Percentiles rank a stretch among this genome's conserved stretches.
phyloP scores from a whole-genome alignment of 2,113 vertebrate genomes.

The Chloroceryle aenea region DNA sequence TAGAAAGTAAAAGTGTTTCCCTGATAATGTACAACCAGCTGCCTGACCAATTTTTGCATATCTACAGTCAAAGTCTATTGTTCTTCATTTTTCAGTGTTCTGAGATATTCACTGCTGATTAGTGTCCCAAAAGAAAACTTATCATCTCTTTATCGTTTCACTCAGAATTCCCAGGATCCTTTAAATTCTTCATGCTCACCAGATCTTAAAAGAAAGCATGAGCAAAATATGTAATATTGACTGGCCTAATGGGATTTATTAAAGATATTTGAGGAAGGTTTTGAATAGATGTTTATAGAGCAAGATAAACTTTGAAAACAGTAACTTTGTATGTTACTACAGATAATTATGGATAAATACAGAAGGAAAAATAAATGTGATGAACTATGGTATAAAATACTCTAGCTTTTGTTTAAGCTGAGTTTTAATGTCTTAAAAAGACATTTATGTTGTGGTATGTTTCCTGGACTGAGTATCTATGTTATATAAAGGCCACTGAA shows the following conservation, averaged over 20 bases:
- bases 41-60: slow-evolving; percentile 3
- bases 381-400: neutral
- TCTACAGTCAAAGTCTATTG: neutral
- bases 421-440: slow-evolving; percentile 39
- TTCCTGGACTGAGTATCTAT: slow-evolving; percentile 44
- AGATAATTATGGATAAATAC: neutral
- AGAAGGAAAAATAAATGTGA: neutral
- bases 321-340: neutral
- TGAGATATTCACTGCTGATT: neutral
- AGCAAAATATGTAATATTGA: neutral
- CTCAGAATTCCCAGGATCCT: slow-evolving; percentile 3
- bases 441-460: slow-evolving; percentile 52
- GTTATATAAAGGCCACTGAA: slow-evolving; percentile 53
- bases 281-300: slow-evolving; percentile 6
- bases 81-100: neutral
- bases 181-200: neutral
- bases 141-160: neutral
- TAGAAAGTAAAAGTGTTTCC: slow-evolving; percentile 2
- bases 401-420: slow-evolving; percentile 42
- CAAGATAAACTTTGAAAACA: slow-evolving; percentile 20
- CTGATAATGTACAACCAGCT: slow-evolving; percentile 20
- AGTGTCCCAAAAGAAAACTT: neutral
- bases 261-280: neutral
- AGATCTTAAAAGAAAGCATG: slow-evolving; percentile 13
- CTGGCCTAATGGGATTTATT: neutral